Evolutionary conservation across 1,140 invertebrate genomes (phyloP), one percentile per base, ranked within the genome.

Genomic region (Platyura marginata): DNA sequence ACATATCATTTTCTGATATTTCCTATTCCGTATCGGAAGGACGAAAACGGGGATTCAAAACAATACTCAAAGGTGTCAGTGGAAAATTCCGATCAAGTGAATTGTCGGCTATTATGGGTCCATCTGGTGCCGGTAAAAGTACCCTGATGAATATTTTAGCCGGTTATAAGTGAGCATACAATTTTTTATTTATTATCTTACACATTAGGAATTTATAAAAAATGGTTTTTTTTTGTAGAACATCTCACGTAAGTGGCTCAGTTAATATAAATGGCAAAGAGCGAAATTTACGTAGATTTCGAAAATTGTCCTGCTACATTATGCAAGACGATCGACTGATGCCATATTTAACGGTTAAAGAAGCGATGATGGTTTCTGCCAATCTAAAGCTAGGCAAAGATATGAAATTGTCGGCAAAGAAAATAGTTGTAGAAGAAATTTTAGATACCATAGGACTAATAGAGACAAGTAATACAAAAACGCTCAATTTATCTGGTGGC

Each of bases 311-410:
- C 0, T 91, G 86, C 54, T 95, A 95, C 62, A 94, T 94, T 47
- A 94, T 94, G 88, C 92, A 96, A 60, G 87, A 94, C 53, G 91
- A 95, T 61, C 81, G 87, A 48, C 67, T 95, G 1, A 69, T 88
- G 15, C 84, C 82, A 1, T 83, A 92, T 59, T 67, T 96, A 8
- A 87, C 84, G 0, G 87, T 94, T 5, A 70, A 71, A 42, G 90
- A 96, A 62, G 78, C 87, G 5, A 87, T 95, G 82, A 77, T 74
- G 54, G 79, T 90, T 15, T 87, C 90, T 3, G 90, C 90, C 2
- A 90, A 92, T 61, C 70, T 95, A 1, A 94, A 94, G 67, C 64
- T 95, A 11, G 81, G 83, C 2, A 86, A 90, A 59, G 75, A 79
- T 44, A 77, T 87, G 57, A 71, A 73, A 10, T 59, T 61, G 11